Evolutionary conservation across 1,140 invertebrate genomes (phyloP).

Genomic region (Papilio glaucus): DNA sequence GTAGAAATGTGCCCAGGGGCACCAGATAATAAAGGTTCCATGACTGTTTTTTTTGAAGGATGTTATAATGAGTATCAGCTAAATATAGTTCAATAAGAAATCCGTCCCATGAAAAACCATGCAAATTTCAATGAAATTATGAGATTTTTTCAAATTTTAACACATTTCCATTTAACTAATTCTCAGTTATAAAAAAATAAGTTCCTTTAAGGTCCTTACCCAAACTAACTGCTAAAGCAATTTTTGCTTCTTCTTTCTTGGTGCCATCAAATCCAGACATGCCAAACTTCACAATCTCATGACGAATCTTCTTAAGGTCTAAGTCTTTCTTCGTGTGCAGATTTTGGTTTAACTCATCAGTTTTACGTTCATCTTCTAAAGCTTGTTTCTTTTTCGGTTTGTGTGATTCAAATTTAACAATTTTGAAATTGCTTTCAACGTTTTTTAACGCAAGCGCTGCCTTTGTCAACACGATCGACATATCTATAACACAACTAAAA

Average conservation of each 20-base stretch:
- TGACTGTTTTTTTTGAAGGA: too few species aligned
- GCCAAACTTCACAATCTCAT: conserved; percentile 88
- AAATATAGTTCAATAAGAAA: too few species aligned
- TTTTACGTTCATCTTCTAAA: conserved; percentile 47
- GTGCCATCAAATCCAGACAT: conserved; percentile 85
- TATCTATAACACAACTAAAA: conserved; percentile 34
- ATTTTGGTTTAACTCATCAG: conserved; percentile 40
- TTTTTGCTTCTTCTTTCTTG: conserved; percentile 85
- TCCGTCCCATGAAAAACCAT: too few species aligned
- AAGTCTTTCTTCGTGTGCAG: conserved; percentile 67
- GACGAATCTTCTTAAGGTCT: conserved; percentile 85
- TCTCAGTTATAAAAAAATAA: too few species aligned
- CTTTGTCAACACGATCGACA: conserved; percentile 81
- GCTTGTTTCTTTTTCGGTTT: conserved; percentile 80
- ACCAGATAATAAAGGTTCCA: too few species aligned
- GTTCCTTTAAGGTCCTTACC: conserved; percentile 63
- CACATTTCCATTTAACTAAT: too few species aligned
- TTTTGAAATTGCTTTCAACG: conserved; percentile 72
- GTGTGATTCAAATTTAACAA: conserved; percentile 79
- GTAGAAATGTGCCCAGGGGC: too few species aligned
- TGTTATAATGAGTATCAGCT: too few species aligned
- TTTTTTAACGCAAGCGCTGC: conserved; percentile 81
- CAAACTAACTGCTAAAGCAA: conserved; percentile 85
- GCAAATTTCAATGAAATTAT: too few species aligned
- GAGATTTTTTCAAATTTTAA: too few species aligned